These are phyloP conservation scores for Ecdyonurus torrentis DNA, from an alignment of 2,888 invertebrate species.

Conservation along the genomic window DNA sequence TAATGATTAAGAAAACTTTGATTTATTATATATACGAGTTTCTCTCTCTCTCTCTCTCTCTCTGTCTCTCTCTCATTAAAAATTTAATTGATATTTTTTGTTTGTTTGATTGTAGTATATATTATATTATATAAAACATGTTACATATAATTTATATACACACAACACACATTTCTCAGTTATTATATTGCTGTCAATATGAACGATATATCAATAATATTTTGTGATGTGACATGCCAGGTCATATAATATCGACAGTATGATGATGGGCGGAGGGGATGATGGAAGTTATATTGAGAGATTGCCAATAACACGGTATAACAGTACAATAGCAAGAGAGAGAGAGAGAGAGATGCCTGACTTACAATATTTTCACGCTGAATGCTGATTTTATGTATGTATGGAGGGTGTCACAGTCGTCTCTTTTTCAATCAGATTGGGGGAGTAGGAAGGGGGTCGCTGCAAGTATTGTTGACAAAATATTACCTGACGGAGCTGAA, in stretches of 20 bases:
- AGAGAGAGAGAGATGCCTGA: not conserved
- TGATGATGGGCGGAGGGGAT: not conserved
- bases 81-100: too few relatives aligned
- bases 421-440: too few relatives aligned
- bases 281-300: not conserved
- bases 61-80: too few relatives aligned
- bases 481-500: not conserved
- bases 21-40: too few relatives aligned
- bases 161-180: not conserved
- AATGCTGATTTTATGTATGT: not conserved
- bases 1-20: too few relatives aligned
- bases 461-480: not conserved
- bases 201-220: not conserved
- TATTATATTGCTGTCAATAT: not conserved
- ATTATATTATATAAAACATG: too few relatives aligned
- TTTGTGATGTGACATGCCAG: too few relatives aligned
- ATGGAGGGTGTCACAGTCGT: not conserved
- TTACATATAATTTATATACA: too few relatives aligned
- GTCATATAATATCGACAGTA: not conserved
- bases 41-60: too few relatives aligned
- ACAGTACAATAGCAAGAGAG: not conserved
- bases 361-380: not conserved
- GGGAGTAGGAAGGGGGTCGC: too few relatives aligned
- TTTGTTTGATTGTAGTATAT: too few relatives aligned
- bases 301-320: not conserved